Percentiles rank a stretch among this genome's conserved stretches.
These are phyloP conservation scores for Notechis scutatus DNA, from an alignment of 2,113 vertebrate species.

Conservation along the genomic window DNA sequence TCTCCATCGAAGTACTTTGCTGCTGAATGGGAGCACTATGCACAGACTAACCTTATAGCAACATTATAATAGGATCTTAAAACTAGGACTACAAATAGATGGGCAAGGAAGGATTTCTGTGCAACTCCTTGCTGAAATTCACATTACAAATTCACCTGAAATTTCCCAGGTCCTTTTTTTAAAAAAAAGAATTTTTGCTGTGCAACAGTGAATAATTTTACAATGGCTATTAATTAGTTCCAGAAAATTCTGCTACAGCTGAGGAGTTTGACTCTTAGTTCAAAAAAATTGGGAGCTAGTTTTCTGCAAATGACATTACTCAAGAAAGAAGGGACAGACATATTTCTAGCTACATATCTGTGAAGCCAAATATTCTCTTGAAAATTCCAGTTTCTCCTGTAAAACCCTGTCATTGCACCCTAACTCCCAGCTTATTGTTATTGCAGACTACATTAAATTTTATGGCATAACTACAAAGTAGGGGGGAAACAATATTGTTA, in stretches of 20 bases:
- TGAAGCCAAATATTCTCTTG: background rate
- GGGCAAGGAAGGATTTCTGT: background rate
- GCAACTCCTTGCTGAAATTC: background rate
- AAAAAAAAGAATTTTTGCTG: background rate
- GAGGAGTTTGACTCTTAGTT: background rate
- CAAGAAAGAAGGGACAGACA: background rate
- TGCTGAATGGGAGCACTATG: background rate
- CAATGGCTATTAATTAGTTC: background rate
- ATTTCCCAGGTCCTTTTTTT: background rate
- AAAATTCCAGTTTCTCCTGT: background rate
- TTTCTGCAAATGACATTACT: background rate
- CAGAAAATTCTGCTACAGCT: background rate
- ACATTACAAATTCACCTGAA: background rate
- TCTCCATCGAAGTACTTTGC: background rate
- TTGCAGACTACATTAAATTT: background rate
- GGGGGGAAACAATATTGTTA: background rate
- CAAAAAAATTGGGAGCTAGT: background rate
- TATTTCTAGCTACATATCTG: background rate
- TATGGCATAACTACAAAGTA: background rate
- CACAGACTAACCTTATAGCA: background rate
- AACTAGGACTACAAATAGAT: background rate
- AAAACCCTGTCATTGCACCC: background rate
- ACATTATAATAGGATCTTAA: background rate
- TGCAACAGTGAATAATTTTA: background rate
- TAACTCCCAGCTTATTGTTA: background rate